Evolutionary conservation across 2,113 vertebrate species (phyloP).

Genomic region (Hippocampus barbouri): DNA sequence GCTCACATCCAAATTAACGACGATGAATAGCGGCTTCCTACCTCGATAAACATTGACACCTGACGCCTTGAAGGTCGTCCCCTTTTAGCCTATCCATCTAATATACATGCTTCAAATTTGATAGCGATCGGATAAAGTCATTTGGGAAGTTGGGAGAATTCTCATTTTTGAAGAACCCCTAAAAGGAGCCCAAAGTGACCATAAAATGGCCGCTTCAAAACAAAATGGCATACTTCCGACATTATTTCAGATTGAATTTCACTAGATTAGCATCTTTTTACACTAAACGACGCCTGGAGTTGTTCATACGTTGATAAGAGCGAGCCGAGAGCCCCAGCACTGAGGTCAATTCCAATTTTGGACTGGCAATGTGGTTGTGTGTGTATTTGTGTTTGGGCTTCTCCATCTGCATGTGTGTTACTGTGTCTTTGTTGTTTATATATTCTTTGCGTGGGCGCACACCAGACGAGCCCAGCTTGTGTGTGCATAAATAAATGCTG

Average conservation of each 20-base stretch:
- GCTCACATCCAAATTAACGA: background rate
- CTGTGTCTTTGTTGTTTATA: slow-evolving; percentile 70
- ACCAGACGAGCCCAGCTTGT: slow-evolving; percentile 59
- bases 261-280: background rate
- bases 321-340: slow-evolving; percentile 19
- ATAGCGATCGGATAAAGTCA: no score
- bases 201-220: background rate
- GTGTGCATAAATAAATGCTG: slow-evolving; percentile 71
- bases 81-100: background rate
- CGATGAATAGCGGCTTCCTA: background rate
- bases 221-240: background rate
- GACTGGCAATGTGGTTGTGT: slow-evolving; percentile 27
- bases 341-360: slow-evolving; percentile 35
- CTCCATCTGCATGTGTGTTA: slow-evolving; percentile 41
- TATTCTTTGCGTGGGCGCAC: slow-evolving; percentile 50
- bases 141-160: no score
- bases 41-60: background rate
- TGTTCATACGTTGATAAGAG: background rate
- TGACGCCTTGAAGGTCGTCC: no score
- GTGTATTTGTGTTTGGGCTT: slow-evolving; percentile 43
- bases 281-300: background rate
- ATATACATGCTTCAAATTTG: background rate
- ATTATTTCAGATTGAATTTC: no score
- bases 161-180: no score
- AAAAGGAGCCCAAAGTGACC: background rate